A percentile compares a stretch with the other conserved stretches of the same genome.
phyloP scores from a whole-genome alignment of 2,797 vertebrate species.

The Alosa sapidissima region DNA sequence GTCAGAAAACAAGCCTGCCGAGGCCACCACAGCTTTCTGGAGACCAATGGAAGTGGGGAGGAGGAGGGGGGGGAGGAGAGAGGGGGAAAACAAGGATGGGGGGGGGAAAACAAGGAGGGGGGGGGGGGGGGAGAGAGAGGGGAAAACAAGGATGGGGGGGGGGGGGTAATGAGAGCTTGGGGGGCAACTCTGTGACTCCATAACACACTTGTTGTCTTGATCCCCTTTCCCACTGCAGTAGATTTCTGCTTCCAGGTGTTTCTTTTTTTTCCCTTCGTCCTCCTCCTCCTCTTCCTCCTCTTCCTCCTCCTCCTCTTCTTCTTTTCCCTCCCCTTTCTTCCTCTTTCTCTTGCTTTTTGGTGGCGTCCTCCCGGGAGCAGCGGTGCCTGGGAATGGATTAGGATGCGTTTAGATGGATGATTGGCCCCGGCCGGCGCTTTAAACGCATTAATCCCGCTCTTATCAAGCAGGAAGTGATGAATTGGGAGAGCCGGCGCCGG shows the following conservation, averaged over 20 bases:
- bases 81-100: background rate
- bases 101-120: too few relatives aligned
- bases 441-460: slow-evolving; percentile 79
- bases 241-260: background rate
- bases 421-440: slow-evolving; percentile 72
- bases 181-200: background rate
- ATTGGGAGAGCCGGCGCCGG: slow-evolving; percentile 73
- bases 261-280: background rate
- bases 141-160: background rate
- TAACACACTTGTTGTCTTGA: background rate
- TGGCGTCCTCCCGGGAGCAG: slow-evolving; percentile 66
- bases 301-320: slow-evolving; percentile 51
- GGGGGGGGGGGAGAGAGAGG: background rate
- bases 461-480: slow-evolving; percentile 78
- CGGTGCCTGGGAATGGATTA: slow-evolving; percentile 66
- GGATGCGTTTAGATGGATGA: slow-evolving; percentile 64
- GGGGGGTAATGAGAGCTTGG: background rate
- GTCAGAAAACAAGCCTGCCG: slow-evolving; percentile 44
- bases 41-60: background rate
- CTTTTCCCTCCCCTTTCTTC: slow-evolving; percentile 12
- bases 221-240: background rate
- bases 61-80: background rate
- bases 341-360: slow-evolving; percentile 62
- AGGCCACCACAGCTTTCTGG: background rate
- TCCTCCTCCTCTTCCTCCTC: background rate